Percentiles rank a stretch among this genome's conserved stretches.
phyloP scores from a whole-genome alignment of 92 coral and sea anemone genomes.

The Epizoanthus stellaris region DNA sequence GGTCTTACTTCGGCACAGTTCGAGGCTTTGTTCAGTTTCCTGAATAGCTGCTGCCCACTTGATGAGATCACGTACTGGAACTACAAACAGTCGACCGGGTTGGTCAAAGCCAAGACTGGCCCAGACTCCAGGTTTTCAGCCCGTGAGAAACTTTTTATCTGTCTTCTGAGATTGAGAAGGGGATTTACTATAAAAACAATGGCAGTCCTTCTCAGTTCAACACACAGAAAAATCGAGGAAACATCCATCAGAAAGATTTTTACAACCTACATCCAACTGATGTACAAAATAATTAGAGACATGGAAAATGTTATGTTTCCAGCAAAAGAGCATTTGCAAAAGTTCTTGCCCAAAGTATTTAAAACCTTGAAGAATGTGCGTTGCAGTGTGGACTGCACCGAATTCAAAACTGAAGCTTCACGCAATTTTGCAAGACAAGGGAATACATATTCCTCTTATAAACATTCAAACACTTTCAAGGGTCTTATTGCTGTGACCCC shows the following conservation, averaged over 20 bases:
- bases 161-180: conserved; percentile 17
- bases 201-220: conserved; percentile 46
- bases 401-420: conserved; percentile 61
- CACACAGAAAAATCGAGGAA: conserved; percentile 53
- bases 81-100: conserved; percentile 29
- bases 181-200: conserved; percentile 39
- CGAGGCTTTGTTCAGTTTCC: conserved; percentile 47
- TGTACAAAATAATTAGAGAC: conserved; percentile 61
- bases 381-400: conserved; percentile 75
- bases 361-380: conserved; percentile 70
- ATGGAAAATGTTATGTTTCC: conserved; percentile 65
- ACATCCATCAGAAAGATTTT: conserved; percentile 59
- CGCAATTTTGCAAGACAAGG: conserved; percentile 72
- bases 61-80: conserved; percentile 33
- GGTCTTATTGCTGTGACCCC: conserved; percentile 74
- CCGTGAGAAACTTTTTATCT: conserved; percentile 46
- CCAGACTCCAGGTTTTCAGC: conserved; percentile 50
- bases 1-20: conserved; percentile 73
- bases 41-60: conserved; percentile 31
- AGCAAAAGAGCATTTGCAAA: conserved; percentile 36
- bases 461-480: conserved; percentile 77
- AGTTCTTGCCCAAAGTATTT: conserved; percentile 67
- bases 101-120: conserved; percentile 39
- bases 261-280: conserved; percentile 69
- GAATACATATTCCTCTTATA: conserved; percentile 53